These are phyloP conservation scores for Chelmon rostratus DNA, from an alignment of 2,797 vertebrate genomes.

Conservation along the genomic window DNA sequence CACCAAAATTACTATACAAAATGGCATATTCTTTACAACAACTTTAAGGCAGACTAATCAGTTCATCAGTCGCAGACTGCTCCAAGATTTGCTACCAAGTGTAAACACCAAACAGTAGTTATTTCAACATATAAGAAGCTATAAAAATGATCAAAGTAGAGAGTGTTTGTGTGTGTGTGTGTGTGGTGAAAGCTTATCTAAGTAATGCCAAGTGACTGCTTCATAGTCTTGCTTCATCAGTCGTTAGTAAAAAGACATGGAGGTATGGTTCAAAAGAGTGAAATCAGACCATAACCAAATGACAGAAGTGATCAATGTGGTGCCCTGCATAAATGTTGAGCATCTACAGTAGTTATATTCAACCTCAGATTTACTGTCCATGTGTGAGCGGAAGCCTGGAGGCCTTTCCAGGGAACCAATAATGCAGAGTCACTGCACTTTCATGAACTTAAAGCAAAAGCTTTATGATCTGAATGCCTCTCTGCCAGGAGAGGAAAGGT, in stretches of 20 bases:
- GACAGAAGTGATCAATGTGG: slow-evolving; percentile 4
- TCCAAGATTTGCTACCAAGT: not conserved
- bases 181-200: not conserved
- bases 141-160: not conserved
- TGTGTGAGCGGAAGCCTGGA: not conserved
- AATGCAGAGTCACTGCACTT: not conserved
- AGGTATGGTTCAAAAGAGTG: not conserved
- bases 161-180: not conserved
- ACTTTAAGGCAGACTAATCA: not conserved
- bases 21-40: slow-evolving; percentile 26
- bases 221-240: not conserved
- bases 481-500: slow-evolving; percentile 13
- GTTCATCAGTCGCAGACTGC: not conserved
- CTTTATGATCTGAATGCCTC: not conserved
- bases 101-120: no score
- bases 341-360: not conserved
- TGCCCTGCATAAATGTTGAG: slow-evolving; percentile 1
- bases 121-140: not conserved
- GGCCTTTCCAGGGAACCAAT: slow-evolving; percentile 1
- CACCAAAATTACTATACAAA: slow-evolving; percentile 56
- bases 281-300: not conserved
- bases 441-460: not conserved
- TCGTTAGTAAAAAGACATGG: not conserved
- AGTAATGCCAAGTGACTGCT: not conserved
- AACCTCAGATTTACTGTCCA: not conserved